These are phyloP conservation scores for Scylla paramamosain DNA, from an alignment of 1,140 invertebrate species.

Conservation along the genomic window DNA sequence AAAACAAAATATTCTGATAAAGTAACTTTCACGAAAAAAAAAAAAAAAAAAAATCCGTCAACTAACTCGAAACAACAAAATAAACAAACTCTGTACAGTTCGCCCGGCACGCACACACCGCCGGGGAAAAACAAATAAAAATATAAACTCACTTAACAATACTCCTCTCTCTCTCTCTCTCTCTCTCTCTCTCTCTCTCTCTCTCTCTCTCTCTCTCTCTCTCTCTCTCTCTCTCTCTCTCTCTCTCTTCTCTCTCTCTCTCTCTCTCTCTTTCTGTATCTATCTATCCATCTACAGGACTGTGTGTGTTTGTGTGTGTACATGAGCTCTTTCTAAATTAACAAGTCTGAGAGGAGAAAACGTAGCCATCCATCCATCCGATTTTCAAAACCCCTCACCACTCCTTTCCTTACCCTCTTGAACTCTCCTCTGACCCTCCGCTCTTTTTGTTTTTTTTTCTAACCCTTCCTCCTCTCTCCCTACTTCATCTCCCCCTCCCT, in stretches of 20 bases:
- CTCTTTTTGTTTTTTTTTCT: neutral
- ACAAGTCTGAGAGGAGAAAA: neutral
- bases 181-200: no score
- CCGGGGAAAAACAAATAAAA: neutral
- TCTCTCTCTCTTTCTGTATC: no score
- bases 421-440: no score
- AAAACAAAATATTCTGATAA: neutral
- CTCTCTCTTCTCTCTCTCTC: no score
- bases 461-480: neutral
- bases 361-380: neutral
- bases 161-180: neutral
- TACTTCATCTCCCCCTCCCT: no score
- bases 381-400: neutral
- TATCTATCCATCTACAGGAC: neutral
- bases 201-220: no score
- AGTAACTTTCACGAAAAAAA: neutral
- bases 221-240: no score
- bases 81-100: constrained; percentile 11
- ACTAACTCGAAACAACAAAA: constrained; percentile 6
- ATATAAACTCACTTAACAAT: neutral
- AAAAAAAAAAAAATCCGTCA: neutral
- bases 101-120: constrained; percentile 2
- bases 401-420: neutral
- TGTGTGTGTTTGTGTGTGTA: no score
- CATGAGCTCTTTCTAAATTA: neutral